Base-by-base conservation (phyloP, 1,140 invertebrate genomes). In the Ostrea denselamellosa region DNA sequence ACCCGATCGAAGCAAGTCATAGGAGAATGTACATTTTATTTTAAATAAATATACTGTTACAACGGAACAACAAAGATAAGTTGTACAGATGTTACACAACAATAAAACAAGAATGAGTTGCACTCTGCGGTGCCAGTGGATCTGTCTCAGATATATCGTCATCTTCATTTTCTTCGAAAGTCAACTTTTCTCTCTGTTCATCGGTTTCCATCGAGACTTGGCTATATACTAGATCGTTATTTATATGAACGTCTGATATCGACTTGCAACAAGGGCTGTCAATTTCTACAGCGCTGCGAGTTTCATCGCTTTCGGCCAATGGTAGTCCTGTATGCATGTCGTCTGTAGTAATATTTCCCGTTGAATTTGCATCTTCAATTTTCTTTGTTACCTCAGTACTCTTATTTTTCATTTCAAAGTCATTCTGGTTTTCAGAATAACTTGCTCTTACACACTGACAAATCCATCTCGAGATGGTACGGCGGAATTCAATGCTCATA, bases 401-500 rank as follows among this genome's bases (percentile, higher is more conserved):
- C 19, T 83, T 51, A 9, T 54, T 52, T 83, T 54, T 54, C 44
- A 54, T n/a, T 52, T 52, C 51, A 52, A 53, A 83, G 52, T 83
- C 22, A 53, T 83, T 54, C 22, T 83, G 44, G 82, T 54, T 83
- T n/a, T 53, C 53, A 53, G 8, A 87, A 22, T 14, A 14, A 9
- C 28, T 77, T 12, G 25, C 68, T 77, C 28, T 34, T 8, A 52
- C 68, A 52, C 85, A 56, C 17, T 77, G 22, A 28, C 86, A 86
- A 8, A 87, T 87, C 34, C 87, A 81, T 12, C 44, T 44, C 10
- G 85, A 19, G 12, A 89, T 62, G 25, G 89, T 89, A 19, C 89
- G 81, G 7, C 89, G 84, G n/a, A 89, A 89, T 28, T 89, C 89
- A 51, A 86, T 56, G 25, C 87, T 98, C 98, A 99, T 99, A 51